Conservation (phyloP, 2,888 invertebrate genomes). For the Amblyjoppa fuscipennis region DNA sequence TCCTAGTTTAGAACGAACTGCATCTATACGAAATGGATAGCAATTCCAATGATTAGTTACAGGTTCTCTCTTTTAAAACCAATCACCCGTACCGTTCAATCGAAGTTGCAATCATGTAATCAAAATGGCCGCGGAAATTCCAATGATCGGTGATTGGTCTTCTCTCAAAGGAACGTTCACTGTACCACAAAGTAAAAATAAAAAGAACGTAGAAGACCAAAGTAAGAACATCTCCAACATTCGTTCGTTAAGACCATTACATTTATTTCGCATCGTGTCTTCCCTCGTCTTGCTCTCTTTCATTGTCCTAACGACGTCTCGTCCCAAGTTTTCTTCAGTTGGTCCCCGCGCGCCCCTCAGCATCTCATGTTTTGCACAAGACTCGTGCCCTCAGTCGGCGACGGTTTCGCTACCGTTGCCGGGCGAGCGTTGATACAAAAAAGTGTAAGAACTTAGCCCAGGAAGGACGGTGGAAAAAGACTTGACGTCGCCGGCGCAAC, state of each 20-base stretch:
- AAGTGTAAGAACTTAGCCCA: constrained; percentile 43
- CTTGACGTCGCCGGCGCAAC: constrained; percentile 17
- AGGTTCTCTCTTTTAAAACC: background rate
- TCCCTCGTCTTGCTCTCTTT: constrained; percentile 1
- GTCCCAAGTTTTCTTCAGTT: constrained; percentile 20
- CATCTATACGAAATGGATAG: background rate
- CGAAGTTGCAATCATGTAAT: background rate
- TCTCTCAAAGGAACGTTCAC: background rate
- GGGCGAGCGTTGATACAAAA: constrained; percentile 48
- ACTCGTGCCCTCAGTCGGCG: constrained; percentile 7
- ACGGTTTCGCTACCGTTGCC: constrained; percentile 23
- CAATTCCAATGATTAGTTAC: background rate
- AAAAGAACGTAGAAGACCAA: background rate
- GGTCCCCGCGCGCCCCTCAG: constrained; percentile 18
- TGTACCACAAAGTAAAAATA: background rate
- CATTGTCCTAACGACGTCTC: constrained; percentile 20
- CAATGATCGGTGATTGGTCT: constrained; percentile 7
- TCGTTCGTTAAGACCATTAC: constrained; percentile 25
- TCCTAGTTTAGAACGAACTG: background rate
- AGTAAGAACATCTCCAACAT: constrained; percentile 9
- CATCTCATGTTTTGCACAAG: constrained; percentile 15
- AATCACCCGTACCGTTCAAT: background rate
- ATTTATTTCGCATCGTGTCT: constrained; percentile 17
- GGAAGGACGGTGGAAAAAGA: constrained; percentile 17
- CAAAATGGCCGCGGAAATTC: background rate